Evolutionary conservation across 2,797 vertebrate genomes (phyloP).

Genomic region (Coccyzus lansbergi): DNA sequence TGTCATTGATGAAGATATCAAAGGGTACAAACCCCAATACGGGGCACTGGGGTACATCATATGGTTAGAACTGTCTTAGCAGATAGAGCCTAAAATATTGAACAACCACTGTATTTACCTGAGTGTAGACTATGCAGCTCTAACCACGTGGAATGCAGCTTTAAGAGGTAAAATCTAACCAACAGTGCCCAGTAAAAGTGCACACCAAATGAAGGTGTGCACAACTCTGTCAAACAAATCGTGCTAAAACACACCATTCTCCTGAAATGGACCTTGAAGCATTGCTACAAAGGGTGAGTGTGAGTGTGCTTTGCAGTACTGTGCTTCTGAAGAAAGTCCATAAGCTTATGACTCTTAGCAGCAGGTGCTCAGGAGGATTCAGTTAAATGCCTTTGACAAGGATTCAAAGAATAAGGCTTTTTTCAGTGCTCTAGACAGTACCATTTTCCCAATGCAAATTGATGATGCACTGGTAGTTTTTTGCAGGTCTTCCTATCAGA

Average conservation of each 20-base stretch:
- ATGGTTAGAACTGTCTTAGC: background rate
- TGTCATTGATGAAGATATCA: no score
- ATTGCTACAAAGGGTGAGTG: background rate
- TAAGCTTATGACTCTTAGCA: background rate
- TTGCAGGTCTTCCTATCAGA: background rate
- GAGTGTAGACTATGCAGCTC: background rate
- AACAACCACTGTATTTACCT: background rate
- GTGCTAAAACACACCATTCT: background rate
- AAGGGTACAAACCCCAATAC: no score
- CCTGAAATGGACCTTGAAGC: background rate
- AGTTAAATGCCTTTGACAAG: rapidly evolving
- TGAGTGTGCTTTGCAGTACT: background rate
- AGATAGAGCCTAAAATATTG: background rate
- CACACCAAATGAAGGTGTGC: rapidly evolving
- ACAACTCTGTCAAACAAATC: background rate
- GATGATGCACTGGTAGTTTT: background rate
- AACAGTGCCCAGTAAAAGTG: background rate
- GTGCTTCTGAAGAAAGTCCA: background rate
- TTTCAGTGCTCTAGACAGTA: background rate
- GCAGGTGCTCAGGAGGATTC: background rate
- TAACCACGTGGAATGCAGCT: background rate
- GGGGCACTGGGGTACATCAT: background rate
- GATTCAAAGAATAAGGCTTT: background rate
- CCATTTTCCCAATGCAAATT: background rate
- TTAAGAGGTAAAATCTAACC: background rate